Evolutionary conservation across 2,888 invertebrate species (phyloP).

Genomic region (Spodoptera picta): DNA sequence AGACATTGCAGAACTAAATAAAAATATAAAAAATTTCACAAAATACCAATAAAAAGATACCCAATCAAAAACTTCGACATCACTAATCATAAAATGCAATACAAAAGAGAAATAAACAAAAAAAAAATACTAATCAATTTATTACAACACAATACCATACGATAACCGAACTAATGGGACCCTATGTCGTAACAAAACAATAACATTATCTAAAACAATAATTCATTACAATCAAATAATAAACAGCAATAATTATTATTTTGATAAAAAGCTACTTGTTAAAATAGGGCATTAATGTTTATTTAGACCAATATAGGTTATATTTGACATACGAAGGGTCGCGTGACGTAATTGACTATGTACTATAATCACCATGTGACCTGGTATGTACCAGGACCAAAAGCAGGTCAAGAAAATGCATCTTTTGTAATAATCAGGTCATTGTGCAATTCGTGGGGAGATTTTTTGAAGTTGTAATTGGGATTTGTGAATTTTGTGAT

Average conservation of each 20-base stretch:
- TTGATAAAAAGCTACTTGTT: conserved; percentile 43
- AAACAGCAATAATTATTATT: conserved; percentile 39
- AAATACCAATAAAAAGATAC: too few relatives aligned
- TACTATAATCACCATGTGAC: conserved; percentile 28
- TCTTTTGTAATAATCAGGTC: conserved; percentile 29
- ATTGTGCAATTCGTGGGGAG: background rate
- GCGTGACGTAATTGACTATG: conserved; percentile 33
- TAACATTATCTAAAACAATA: conserved; percentile 52
- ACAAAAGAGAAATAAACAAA: background rate
- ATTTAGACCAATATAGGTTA: conserved; percentile 43
- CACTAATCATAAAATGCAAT: too few relatives aligned
- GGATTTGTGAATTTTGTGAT: background rate
- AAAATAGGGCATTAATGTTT: conserved; percentile 43
- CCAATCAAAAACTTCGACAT: too few relatives aligned
- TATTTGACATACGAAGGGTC: conserved; percentile 30
- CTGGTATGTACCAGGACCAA: conserved; percentile 15
- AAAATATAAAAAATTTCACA: too few relatives aligned
- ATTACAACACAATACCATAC: conserved; percentile 32
- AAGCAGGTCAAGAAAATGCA: conserved; percentile 49
- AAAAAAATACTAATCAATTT: conserved; percentile 1
- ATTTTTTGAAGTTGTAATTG: background rate
- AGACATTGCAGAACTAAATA: too few relatives aligned
- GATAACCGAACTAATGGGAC: conserved; percentile 36
- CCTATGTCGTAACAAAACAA: conserved; percentile 43
- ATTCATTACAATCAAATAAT: conserved; percentile 43